Conservation (phyloP, 2,113 vertebrate genomes). For the Chaetura pelagica region DNA sequence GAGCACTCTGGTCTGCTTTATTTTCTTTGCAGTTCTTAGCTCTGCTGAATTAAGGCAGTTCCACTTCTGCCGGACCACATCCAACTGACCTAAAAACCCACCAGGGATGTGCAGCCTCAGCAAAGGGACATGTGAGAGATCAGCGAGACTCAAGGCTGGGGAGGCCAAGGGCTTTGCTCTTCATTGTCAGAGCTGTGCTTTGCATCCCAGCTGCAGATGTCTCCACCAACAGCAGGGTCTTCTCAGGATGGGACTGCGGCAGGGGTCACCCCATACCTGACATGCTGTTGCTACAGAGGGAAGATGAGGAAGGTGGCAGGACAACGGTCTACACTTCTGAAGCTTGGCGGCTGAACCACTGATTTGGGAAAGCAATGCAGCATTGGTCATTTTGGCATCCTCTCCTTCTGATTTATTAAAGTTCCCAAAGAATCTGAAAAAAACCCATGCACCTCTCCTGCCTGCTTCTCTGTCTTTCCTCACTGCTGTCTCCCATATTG, state of each 20-base stretch:
- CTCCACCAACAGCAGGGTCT: not conserved
- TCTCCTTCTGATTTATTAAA: not conserved
- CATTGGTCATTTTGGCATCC: not conserved
- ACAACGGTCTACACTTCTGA: not conserved
- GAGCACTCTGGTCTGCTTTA: constrained; percentile 27
- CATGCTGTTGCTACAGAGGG: not conserved
- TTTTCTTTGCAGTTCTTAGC: constrained; percentile 34
- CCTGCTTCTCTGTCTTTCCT: not conserved
- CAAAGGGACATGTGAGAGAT: constrained; percentile 41
- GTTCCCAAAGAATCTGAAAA: not conserved
- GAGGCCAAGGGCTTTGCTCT: not conserved
- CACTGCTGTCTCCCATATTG: not conserved
- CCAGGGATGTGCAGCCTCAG: not conserved
- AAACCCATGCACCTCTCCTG: not conserved
- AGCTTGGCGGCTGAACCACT: not conserved
- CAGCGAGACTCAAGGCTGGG: not conserved
- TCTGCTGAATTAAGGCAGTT: constrained; percentile 58
- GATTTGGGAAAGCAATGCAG: not conserved
- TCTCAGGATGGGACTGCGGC: not conserved
- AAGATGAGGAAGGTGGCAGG: not conserved
- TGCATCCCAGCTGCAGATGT: not conserved
- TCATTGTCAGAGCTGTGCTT: not conserved
- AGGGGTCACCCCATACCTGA: not conserved
- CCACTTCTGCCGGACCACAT: not conserved
- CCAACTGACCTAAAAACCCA: constrained; percentile 30